These are phyloP conservation scores for Choloepus didactylus DNA, from an alignment of 2,797 vertebrate species.

Conservation along the genomic window DNA sequence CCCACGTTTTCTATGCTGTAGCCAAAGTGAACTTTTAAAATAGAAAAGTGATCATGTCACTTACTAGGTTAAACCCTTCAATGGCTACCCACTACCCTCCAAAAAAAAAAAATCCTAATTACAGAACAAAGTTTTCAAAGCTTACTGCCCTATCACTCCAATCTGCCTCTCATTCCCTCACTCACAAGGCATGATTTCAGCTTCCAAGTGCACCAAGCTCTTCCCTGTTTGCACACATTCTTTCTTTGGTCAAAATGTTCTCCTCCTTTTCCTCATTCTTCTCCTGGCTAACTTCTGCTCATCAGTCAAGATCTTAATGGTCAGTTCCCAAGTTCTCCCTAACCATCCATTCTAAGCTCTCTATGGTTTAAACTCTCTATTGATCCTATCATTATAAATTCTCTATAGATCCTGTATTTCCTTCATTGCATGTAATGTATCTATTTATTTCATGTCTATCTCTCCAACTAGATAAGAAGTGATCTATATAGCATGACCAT, in stretches of 20 bases:
- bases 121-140: slow-evolving; percentile 14
- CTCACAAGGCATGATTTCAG: background rate
- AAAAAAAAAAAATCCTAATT: background rate
- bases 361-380: background rate
- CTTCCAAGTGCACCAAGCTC: background rate
- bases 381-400: background rate
- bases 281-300: background rate
- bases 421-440: background rate
- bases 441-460: background rate
- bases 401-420: background rate
- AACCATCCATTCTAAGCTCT: background rate
- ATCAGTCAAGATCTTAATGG: background rate
- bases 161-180: background rate
- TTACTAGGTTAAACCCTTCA: background rate
- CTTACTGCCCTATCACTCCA: background rate
- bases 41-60: background rate
- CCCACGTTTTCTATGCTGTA: background rate
- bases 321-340: background rate
- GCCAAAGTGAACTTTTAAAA: background rate
- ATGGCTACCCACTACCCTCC: background rate
- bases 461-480: background rate
- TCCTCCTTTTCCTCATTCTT: background rate
- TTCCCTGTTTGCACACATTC: background rate
- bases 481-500: background rate
- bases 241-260: background rate